phyloP scores from a whole-genome alignment of 2,888 invertebrate genomes.

The Oeneis ivallda region DNA sequence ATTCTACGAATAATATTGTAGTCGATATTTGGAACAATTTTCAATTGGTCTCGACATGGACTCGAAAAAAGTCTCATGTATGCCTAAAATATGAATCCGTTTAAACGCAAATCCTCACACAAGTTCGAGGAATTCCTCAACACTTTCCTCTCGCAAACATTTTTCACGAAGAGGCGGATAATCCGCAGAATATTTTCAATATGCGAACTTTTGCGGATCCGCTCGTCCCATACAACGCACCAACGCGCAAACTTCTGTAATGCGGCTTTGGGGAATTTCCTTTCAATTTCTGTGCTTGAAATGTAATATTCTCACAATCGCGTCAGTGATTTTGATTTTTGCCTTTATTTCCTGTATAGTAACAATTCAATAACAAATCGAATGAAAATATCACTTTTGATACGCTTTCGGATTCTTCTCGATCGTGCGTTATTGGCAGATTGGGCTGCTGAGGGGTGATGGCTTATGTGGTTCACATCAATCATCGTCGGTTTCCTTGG shows the following conservation, averaged over 20 bases:
- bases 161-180: constrained; percentile 45
- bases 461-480: too few relatives aligned
- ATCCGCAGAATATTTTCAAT: constrained; percentile 67
- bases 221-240: constrained; percentile 4
- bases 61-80: too few relatives aligned
- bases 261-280: constrained; percentile 25
- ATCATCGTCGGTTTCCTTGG: too few relatives aligned
- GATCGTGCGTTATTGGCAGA: too few relatives aligned
- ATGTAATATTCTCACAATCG: constrained; percentile 22
- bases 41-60: neutral
- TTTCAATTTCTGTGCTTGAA: constrained; percentile 9
- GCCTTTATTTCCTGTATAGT: neutral
- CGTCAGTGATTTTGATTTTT: constrained; percentile 13
- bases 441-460: too few relatives aligned
- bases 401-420: too few relatives aligned
- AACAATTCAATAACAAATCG: neutral
- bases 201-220: constrained; percentile 51
- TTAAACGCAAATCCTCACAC: constrained; percentile 21
- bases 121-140: constrained; percentile 27
- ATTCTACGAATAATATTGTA: neutral
- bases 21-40: neutral
- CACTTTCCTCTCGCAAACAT: constrained; percentile 37
- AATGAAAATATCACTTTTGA: constrained; percentile 3
- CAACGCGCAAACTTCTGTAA: constrained; percentile 14
- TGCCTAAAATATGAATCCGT: constrained; percentile 7